A percentile compares a stretch with the other conserved stretches of the same genome.
phyloP scores from a whole-genome alignment of 2,797 vertebrate species.

The Hydrolagus colliei region DNA sequence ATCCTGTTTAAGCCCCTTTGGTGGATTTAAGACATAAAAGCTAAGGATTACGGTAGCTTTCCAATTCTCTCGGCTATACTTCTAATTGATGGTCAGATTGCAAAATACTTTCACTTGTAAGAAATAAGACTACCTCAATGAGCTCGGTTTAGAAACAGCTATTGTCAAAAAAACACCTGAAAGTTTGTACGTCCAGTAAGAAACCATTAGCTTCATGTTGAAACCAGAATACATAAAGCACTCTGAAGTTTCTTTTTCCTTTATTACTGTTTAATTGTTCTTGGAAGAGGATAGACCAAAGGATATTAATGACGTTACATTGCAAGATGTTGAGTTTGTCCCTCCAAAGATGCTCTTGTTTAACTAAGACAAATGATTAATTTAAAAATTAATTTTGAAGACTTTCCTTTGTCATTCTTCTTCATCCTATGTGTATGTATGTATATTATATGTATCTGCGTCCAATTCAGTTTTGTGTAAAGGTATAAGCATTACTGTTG shows the following conservation, averaged over 20 bases:
- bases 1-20: constrained; percentile 7
- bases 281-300: not conserved
- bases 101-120: constrained; percentile 14
- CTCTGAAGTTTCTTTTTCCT: not conserved
- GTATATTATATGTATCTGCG: not conserved
- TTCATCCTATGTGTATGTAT: too few relatives aligned
- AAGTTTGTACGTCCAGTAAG: too few relatives aligned
- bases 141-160: not conserved
- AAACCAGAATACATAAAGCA: not conserved
- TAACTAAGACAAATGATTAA: not conserved
- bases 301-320: not conserved
- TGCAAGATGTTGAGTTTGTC: not conserved
- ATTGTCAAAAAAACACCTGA: not conserved
- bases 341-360: not conserved
- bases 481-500: not conserved
- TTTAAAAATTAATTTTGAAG: not conserved
- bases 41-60: constrained; percentile 1
- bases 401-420: not conserved
- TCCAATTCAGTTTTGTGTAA: not conserved
- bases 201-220: not conserved
- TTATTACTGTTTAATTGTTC: not conserved
- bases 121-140: not conserved
- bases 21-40: constrained; percentile 13
- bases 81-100: not conserved
- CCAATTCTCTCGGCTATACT: not conserved